Evolutionary conservation across 2,888 invertebrate species (phyloP), one percentile per base, ranked within the genome.

Genomic region (Drosophila differens): DNA sequence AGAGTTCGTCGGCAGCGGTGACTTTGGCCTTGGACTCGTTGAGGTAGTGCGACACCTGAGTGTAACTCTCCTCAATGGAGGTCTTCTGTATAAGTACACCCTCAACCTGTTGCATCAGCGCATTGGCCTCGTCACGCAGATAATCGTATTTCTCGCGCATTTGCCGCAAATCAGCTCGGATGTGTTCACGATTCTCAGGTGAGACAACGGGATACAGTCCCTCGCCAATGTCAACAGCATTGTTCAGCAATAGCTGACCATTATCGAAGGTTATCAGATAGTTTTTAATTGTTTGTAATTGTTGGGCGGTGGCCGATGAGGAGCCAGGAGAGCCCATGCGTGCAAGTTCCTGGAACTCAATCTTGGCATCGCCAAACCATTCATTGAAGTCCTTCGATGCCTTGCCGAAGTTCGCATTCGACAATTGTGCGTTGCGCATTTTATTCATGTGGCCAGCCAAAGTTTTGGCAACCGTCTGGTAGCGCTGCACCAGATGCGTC

Each of bases 21-120:
- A 98, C 94, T 91, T 96, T 96, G 58, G 95, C 95, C 91, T 97
- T 96, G 1, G 96, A 95, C 83, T 98, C 98, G 65, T 95, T 95
- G 35, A 99, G 95, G 97, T 98, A 99, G 91, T 96, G 95, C 81
- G 96, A 96, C 10, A 98, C 96, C 94, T 98, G 98, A 55, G 96
- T 96, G 82, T 97, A 97, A 76, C 97, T 98, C 85, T 98, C 98
- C 92, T 98, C 98, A 92, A 99, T 98, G 1, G 98, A 98, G 5
- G 97, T 97, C 93, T 98, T 95, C 86, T 98, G 97, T 92, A 98
- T 96, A 74, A 98, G 95, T 47, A 97, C 96, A 1, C 96, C 97
- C 94, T 99, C 98, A 25, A 98, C 96, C 86, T 96, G 96, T 92
- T 98, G 98, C 80, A 97, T 96, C 2, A 97, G 95, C 22, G 96